Evolutionary conservation across 1,140 invertebrate species (phyloP).

Genomic region (Papilio machaon): DNA sequence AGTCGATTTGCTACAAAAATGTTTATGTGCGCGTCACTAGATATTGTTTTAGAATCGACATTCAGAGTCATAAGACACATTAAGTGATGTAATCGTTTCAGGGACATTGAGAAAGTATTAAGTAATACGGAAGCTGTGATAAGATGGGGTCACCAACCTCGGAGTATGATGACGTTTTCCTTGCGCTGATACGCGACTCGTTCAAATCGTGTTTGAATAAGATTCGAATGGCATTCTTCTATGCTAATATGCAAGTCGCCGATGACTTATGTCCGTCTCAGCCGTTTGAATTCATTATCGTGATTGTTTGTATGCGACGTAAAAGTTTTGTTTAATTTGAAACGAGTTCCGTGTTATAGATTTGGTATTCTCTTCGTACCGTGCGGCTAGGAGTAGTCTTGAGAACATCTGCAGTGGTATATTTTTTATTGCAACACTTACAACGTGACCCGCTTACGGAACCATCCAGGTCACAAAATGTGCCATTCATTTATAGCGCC

Average conservation of each 20-base stretch:
- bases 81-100: constrained; percentile 14
- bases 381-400: constrained; percentile 55
- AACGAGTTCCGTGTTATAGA: constrained; percentile 52
- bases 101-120: constrained; percentile 23
- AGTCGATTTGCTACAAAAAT: neutral
- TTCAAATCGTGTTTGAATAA: constrained; percentile 45
- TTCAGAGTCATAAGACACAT: neutral
- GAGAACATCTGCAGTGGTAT: constrained; percentile 55
- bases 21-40: neutral
- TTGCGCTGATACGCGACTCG: constrained; percentile 19
- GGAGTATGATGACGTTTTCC: neutral
- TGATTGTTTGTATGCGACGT: constrained; percentile 42
- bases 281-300: constrained; percentile 42
- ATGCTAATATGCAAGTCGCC: constrained; percentile 35
- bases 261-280: constrained; percentile 43
- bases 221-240: constrained; percentile 33
- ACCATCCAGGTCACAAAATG: constrained; percentile 64
- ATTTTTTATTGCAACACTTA: constrained; percentile 67
- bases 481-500: constrained; percentile 75
- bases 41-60: neutral
- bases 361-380: constrained; percentile 60
- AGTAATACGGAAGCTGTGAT: constrained; percentile 20
- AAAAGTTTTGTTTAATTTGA: constrained; percentile 46
- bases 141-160: constrained; percentile 27
- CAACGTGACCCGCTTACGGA: constrained; percentile 74